These are phyloP conservation scores for Hippocampus barbouri DNA, from an alignment of 2,113 vertebrate species.

Conservation along the genomic window DNA sequence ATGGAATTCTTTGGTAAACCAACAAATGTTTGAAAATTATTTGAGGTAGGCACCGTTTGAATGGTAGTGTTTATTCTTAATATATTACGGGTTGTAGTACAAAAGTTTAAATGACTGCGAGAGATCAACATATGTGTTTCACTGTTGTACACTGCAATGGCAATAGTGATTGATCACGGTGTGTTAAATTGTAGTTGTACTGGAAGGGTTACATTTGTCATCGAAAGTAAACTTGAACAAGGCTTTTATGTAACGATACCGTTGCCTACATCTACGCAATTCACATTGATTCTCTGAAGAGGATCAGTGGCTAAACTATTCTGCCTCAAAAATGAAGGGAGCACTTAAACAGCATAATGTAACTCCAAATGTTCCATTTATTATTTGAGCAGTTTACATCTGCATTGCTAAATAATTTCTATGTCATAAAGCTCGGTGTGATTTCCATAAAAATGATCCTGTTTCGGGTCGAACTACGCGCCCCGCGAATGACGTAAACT, in stretches of 20 bases:
- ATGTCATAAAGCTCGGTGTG: neutral
- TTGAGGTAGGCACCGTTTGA: too few species aligned
- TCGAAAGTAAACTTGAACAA: too few species aligned
- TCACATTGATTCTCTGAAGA: neutral
- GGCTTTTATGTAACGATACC: too few species aligned
- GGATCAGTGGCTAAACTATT: neutral
- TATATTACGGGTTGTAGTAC: neutral
- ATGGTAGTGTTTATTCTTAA: neutral
- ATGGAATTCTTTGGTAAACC: too few species aligned
- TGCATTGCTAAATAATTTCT: neutral
- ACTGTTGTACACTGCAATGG: neutral
- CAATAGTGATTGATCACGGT: neutral
- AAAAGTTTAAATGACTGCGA: neutral
- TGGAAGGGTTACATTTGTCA: neutral
- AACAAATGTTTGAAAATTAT: too few species aligned
- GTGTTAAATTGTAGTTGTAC: neutral
- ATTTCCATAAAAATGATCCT: neutral
- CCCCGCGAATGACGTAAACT: neutral
- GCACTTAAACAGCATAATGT: too few species aligned
- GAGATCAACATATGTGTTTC: too few species aligned
- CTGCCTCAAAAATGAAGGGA: too few species aligned
- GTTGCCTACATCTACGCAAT: too few species aligned
- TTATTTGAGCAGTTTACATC: too few species aligned
- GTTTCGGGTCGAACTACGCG: constrained; percentile 39
- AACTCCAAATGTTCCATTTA: too few species aligned